Evolutionary conservation across 2,888 invertebrate species (phyloP), one percentile per base, ranked within the genome.

Genomic region (Drosophila prostipennis): DNA sequence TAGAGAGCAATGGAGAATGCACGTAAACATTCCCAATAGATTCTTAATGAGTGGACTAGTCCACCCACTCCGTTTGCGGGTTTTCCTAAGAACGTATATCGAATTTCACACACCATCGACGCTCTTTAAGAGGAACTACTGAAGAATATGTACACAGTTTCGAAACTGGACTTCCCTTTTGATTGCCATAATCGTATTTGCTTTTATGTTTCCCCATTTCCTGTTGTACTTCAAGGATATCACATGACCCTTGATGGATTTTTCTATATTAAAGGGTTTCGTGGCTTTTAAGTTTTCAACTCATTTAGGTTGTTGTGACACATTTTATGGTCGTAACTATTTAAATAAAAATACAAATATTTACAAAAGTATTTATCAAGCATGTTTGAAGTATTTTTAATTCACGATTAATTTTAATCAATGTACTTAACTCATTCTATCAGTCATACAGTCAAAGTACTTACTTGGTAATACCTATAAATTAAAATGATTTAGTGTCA

Each of bases 151-250:
- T 29, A 26, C 37, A 19, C 55, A 26, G 60, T 34, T 59, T 14
- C 46, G 40, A 40, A 61, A 34, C 46, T 61, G 61, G 48, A 48
- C 40, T 48, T 46, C 58, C 52, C 40, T 54, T 53, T 59, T 67
- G 42, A 51, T 65, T 68, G 70, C 56, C 71, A 72, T 84, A 81
- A 82, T 87, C 77, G 46, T 57, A 51, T 57, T 60, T 59, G 26
- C 45, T 55, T 59, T 60, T 58, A 42, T 7, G 19, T 52, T 57
- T 34, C n/a, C 7, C 48, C 34, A n/a, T 19, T 48, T 45, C 46
- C 53, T 43, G 40, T 37, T 43, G 64, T 58, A 64, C 87, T 74
- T 87, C 87, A 89, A 85, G 73, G 68, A 70, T 86, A 86, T 86
- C 79, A 58, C 36, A 73, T 89, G 54, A 54, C 61, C 63, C 61